These are phyloP conservation scores for Leptinotarsa haldemani DNA, from an alignment of 2,888 invertebrate genomes.

Conservation along the genomic window DNA sequence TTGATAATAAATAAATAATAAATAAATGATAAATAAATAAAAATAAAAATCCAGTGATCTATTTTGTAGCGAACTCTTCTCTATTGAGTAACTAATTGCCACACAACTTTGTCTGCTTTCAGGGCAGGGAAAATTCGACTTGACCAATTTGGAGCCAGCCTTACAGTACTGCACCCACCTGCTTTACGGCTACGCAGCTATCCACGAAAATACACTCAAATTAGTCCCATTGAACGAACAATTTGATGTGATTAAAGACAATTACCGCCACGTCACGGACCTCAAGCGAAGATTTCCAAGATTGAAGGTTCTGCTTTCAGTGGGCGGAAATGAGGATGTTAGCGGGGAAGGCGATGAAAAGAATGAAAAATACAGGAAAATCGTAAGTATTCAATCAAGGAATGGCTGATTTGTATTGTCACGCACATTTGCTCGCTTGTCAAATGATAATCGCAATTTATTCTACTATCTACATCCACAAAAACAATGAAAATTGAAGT, in stretches of 20 bases:
- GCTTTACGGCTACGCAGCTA: slow-evolving; percentile 83
- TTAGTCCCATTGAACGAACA: slow-evolving; percentile 78
- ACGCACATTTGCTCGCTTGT: neutral
- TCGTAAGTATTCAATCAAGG: slow-evolving; percentile 68
- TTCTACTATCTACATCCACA: too few relatives aligned
- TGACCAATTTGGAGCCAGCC: slow-evolving; percentile 78
- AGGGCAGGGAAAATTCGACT: slow-evolving; percentile 83
- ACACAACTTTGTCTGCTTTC: slow-evolving; percentile 58
- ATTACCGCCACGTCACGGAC: slow-evolving; percentile 78
- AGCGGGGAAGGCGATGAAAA: slow-evolving; percentile 67
- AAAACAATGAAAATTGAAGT: too few relatives aligned
- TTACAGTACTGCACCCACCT: slow-evolving; percentile 83
- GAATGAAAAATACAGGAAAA: slow-evolving; percentile 75
- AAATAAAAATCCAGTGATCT: too few relatives aligned
- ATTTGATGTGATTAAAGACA: slow-evolving; percentile 80
- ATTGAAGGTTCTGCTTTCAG: slow-evolving; percentile 78
- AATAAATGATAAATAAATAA: too few relatives aligned
- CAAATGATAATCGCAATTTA: neutral
- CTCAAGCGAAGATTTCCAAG: slow-evolving; percentile 78
- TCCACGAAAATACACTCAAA: slow-evolving; percentile 79
- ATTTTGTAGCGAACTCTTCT: neutral
- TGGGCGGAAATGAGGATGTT: slow-evolving; percentile 81
- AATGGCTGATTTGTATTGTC: neutral
- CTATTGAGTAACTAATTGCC: neutral
- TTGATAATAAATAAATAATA: too few relatives aligned